Base-by-base conservation (phyloP, 1,140 invertebrate species). In the Zaprionus inermis region DNA sequence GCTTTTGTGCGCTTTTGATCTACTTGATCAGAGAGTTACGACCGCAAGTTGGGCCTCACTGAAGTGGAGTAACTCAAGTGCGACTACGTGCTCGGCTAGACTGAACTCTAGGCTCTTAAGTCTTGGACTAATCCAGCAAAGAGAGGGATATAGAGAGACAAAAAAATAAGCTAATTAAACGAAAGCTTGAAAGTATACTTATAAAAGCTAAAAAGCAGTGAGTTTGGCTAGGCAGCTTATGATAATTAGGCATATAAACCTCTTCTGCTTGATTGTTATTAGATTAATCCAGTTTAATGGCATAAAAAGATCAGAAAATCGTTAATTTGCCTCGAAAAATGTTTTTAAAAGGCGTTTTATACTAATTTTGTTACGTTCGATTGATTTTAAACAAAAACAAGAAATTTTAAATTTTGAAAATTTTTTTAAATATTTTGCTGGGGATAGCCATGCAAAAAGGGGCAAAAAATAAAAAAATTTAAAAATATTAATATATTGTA, bases 11-110 rank as follows among this genome's bases (percentile, higher is more conserved):
- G 18, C 20, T 58, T 28, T 52, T 46, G 41, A 54, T 68, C 65
- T 28, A 38, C 66, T 60, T 60, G 22, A 52, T 36, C 54, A 67
- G 20, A 41, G 51, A 30, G 14, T 64, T 64, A 64, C 41, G 34
- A n/a, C 22, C 5, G 22, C 3, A 51, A 30, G 6, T 52, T 36
- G 46, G 46, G 5, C n/a, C 9, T 4, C 10, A 32, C 54, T 34
- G 30, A 24, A 34, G 18, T 51, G 28, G 5, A 52, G 46, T 64
- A 38, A 22, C 20, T 41, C 20, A 63, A 49, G 16, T 10, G 59
- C 18, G 9, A 52, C 30, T 60, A 46, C 24, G 58, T 60, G 51
- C 24, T 24, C 6, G 49, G 9, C 20, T 5, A 9, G 7, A 16
- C 9, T 16, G n/a, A 44, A 16, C n/a, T 16, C 44, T 49, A 16